These are phyloP conservation scores for Fabriciana adippe DNA, from an alignment of 2,888 invertebrate genomes.

Conservation along the genomic window DNA sequence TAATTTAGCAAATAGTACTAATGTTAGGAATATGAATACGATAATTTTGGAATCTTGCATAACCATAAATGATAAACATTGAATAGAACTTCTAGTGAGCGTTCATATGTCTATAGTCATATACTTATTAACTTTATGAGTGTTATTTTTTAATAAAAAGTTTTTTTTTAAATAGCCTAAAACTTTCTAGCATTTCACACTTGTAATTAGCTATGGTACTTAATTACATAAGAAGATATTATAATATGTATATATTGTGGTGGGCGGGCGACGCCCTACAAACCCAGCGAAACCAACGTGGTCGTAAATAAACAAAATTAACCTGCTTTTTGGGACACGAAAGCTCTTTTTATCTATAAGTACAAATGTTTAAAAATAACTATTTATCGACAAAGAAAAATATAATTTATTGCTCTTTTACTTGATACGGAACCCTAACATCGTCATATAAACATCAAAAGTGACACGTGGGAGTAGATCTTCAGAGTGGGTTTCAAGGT, in stretches of 20 bases:
- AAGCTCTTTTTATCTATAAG: neutral
- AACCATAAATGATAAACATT: too few relatives aligned
- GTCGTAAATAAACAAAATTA: neutral
- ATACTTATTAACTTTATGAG: too few relatives aligned
- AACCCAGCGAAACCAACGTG: conserved; percentile 25
- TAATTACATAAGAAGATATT: conserved; percentile 29
- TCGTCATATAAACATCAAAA: conserved; percentile 13
- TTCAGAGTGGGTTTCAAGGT: conserved; percentile 18
- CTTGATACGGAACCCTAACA: neutral
- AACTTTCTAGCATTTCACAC: conserved; percentile 16
- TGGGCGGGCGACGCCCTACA: conserved; percentile 41
- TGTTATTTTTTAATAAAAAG: neutral
- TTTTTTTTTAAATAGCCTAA: conserved; percentile 1
- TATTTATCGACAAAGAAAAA: neutral
- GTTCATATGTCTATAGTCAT: too few relatives aligned
- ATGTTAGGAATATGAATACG: too few relatives aligned
- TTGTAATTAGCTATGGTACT: conserved; percentile 24
- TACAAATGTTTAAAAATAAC: neutral
- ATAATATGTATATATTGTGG: conserved; percentile 18
- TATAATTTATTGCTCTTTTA: too few relatives aligned
- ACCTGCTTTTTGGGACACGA: neutral
- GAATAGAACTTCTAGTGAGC: too few relatives aligned
- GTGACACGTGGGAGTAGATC: conserved; percentile 18
- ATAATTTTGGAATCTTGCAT: too few relatives aligned
- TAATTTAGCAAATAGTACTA: neutral